phyloP scores from a whole-genome alignment of 2,797 vertebrate genomes.

The Oryzias dopingdopingensis region DNA sequence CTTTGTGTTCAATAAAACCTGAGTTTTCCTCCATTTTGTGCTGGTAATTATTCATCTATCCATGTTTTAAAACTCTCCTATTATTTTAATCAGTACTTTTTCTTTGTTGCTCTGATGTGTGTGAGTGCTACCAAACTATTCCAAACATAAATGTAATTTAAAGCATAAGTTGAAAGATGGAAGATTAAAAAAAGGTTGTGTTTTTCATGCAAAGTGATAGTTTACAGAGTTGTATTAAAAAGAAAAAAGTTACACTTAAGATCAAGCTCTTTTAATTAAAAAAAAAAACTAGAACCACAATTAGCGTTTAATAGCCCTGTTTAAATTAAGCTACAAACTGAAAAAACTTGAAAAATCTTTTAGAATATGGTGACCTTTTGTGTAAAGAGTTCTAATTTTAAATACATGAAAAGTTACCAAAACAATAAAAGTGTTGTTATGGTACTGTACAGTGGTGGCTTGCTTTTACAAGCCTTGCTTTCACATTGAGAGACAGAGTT shows the following conservation, averaged over 20 bases:
- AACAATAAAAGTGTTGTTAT: no score
- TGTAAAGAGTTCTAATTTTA: no score
- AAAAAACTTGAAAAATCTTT: no score
- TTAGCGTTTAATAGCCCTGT: not conserved
- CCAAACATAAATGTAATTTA: slow-evolving; percentile 77
- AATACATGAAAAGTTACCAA: no score
- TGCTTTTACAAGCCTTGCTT: no score
- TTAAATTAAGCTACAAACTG: no score
- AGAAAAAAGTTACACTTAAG: slow-evolving; percentile 50
- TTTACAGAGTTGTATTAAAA: slow-evolving; percentile 61
- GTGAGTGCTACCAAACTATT: slow-evolving; percentile 77
- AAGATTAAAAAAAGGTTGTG: slow-evolving; percentile 48
- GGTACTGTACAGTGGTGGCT: no score
- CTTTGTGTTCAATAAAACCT: slow-evolving; percentile 71
- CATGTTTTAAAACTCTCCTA: slow-evolving; percentile 73
- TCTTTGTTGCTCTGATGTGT: slow-evolving; percentile 73
- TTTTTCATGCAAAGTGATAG: slow-evolving; percentile 65
- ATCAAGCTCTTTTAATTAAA: slow-evolving; percentile 55
- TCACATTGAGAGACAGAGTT: no score
- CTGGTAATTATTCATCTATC: slow-evolving; percentile 81
- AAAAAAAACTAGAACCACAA: no score
- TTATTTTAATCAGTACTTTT: slow-evolving; percentile 66
- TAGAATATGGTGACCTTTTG: no score
- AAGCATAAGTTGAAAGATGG: slow-evolving; percentile 66
- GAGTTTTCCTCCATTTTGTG: slow-evolving; percentile 71